Conservation (phyloP, 2,113 vertebrate genomes). For the Xyrauchen texanus region DNA sequence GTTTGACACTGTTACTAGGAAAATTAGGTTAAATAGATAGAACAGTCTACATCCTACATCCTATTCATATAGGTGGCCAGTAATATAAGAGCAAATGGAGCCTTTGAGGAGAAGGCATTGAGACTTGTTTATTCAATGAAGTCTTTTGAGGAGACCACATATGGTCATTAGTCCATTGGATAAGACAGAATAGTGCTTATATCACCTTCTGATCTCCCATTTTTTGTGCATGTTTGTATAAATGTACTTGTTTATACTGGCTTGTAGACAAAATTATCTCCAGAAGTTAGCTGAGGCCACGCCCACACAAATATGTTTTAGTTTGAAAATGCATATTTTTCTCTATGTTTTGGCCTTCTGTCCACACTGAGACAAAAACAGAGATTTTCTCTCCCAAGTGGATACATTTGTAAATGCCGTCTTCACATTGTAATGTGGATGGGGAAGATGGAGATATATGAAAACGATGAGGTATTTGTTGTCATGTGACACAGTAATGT, state of each 20-base stretch:
- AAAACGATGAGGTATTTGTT: no score
- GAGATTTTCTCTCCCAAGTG: no score
- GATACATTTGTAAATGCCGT: no score
- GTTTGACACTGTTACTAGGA: constrained; percentile 16
- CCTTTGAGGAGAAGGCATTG: constrained; percentile 13
- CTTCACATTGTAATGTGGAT: no score
- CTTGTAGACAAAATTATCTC: background rate
- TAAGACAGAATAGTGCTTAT: constrained; percentile 13
- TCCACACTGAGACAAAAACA: no score
- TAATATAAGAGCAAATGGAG: constrained; percentile 41
- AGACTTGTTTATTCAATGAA: constrained; percentile 50
- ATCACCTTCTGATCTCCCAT: constrained; percentile 41
- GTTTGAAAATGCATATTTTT: no score
- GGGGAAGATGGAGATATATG: no score
- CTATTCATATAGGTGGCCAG: constrained; percentile 18
- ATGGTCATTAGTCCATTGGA: constrained; percentile 36
- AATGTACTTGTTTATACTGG: no score
- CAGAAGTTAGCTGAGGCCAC: background rate
- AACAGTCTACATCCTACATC: constrained; percentile 3
- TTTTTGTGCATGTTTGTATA: background rate
- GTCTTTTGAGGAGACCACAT: constrained; percentile 49
- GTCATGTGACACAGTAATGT: no score
- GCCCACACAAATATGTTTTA: background rate
- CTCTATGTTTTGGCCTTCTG: no score
- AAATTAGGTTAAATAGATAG: constrained; percentile 32